A percentile compares a stretch with the other conserved stretches of the same genome.
These are phyloP conservation scores for Anhinga anhinga DNA, from an alignment of 2,113 vertebrate genomes.

Conservation along the genomic window DNA sequence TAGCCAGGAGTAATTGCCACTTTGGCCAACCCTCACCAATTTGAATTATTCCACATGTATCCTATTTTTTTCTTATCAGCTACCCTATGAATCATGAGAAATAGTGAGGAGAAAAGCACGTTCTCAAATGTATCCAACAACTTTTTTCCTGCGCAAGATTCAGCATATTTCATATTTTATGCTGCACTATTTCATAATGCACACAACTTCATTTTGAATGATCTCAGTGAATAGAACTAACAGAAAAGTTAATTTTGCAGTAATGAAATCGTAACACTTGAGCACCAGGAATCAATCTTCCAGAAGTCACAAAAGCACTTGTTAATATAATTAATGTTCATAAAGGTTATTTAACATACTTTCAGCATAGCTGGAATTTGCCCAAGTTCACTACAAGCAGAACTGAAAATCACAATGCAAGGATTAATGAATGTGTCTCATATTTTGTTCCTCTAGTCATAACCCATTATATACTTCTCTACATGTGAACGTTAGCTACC, in stretches of 20 bases:
- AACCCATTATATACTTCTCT: background rate
- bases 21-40: background rate
- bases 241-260: background rate
- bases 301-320: background rate
- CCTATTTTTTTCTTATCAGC: background rate
- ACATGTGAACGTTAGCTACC: background rate
- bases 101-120: background rate
- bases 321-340: background rate
- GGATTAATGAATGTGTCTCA: background rate
- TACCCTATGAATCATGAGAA: background rate
- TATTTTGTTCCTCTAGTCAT: background rate
- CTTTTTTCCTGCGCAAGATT: background rate
- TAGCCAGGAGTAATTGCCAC: background rate
- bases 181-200: background rate
- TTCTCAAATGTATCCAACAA: background rate
- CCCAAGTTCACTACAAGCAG: background rate
- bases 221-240: background rate
- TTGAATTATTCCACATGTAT: background rate
- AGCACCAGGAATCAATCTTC: constrained; percentile 14
- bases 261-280: background rate
- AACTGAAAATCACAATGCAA: background rate
- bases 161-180: background rate
- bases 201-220: background rate
- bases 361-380: background rate
- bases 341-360: background rate